Evolutionary conservation across 2,797 vertebrate species (phyloP), one percentile per base, ranked within the genome.

Genomic region (Huso huso): DNA sequence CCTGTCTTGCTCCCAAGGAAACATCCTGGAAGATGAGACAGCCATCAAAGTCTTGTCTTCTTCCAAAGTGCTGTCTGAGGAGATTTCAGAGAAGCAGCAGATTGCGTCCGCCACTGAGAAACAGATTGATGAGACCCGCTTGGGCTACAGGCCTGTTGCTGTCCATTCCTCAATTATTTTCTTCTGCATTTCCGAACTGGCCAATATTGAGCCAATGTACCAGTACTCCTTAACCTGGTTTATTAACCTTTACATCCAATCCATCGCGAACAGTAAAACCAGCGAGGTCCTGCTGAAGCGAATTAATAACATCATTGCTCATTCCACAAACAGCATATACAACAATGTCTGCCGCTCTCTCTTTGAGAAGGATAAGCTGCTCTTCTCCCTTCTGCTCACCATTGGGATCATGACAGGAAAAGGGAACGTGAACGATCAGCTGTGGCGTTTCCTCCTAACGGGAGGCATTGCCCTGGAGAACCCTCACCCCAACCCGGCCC

Each of bases 131-230:
- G 76, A 85, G 52, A 98, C 95, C 2, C 90, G 93, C 12, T 84
- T 94, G 89, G 91, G 94, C 12, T 98, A 97, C 73, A 91, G 93
- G 8, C 92, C 93, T 0, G 95, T 96, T 64, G 94, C 95, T 7
- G 68, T 89, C 65, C 94, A 95, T 77, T 96, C 94, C 0, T 88
- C 94, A 62, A 85, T 93, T 71, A 72, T 96, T 57, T 97, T 97
- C 82, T 97, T 98, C 74, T 97, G 94, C 73, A 93, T 96, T 76
- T 95, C 94, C 4, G 93, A 97, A 23, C 76, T 98, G 70, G 94
- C 93, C 61, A 90, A 96, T 79, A 94, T 98, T 0, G 95, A 98
- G 68, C 93, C 94, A 0, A 96, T 98, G 95, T 98, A 98, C 76
- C 95, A 97, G 62, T 96, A 97, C 75, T 98, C 95, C 0, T 69